Base-by-base conservation (phyloP, 2,113 vertebrate species). In the Aythya baeri region DNA sequence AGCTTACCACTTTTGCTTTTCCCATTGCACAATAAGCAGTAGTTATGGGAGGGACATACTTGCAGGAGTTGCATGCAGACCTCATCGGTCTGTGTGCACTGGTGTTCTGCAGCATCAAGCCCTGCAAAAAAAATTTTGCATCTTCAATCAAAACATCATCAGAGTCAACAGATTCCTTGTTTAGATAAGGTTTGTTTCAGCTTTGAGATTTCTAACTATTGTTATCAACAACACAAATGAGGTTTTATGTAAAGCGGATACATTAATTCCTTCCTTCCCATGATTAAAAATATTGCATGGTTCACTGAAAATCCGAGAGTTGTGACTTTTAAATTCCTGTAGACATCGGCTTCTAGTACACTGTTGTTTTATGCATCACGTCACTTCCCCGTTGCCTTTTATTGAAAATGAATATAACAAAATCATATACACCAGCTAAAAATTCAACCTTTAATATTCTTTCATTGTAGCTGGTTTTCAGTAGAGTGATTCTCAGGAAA, bases 371-470 rank as follows among this genome's bases (percentile, higher is more conserved):
- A 94, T 82, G 92, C 91, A 94, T 86, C 32, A 0, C 4, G 17
- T 84, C 76, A 78, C 93, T 91, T 94, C 92, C 90, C 7, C 0
- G 12, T 49, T 90, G 89, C 76, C 85, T 94, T 65, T 67, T 32
- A 21, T 93, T 55, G 62, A n/a, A 68, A 96, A 88, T 54, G 57
- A 81, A n/a, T 67, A 4, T 1, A 88, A 49, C 29, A 72, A 83
- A 91, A 79, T 66, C 91, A 82, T 14, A 84, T 4, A 22, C 2
- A 66, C 34, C 77, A 36, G 81, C 81, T 61, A 25, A 81, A 94
- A 92, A 91, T 79, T 86, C 86, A 13, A 8, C 74, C 90, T 91
- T 66, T 92, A 94, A 73, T 78, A 91, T 76, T 83, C 95, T 81
- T 87, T 41, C 54, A 0, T 13, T 50, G 18, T 87, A 70, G 66